phyloP scores from a whole-genome alignment of 2,113 vertebrate species.

The Rhodinocichla rosea region DNA sequence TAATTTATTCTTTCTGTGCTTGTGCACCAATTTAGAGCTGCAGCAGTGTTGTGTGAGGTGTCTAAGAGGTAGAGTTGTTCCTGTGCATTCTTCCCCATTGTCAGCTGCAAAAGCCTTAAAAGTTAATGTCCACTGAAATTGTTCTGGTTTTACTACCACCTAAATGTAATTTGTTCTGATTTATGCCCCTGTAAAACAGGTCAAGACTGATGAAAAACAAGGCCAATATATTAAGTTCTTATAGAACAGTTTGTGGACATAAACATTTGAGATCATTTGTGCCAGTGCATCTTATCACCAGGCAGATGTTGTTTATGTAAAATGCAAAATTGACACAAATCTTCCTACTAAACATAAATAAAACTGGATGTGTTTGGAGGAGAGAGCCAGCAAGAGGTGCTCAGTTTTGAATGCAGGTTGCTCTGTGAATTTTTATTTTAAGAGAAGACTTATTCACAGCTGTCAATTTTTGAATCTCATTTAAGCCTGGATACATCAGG shows the following conservation, averaged over 20 bases:
- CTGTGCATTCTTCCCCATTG: neutral
- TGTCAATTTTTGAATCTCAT: neutral
- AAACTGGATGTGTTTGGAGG: neutral
- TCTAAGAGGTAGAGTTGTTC: neutral
- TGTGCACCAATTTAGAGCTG: neutral
- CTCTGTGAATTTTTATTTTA: neutral
- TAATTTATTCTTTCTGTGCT: neutral
- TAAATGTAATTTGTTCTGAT: constrained; percentile 15
- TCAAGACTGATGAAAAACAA: neutral
- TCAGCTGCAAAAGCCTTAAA: neutral
- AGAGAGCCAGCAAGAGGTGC: neutral
- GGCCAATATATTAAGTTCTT: neutral
- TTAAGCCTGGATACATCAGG: neutral
- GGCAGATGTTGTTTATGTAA: neutral
- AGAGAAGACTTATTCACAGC: neutral
- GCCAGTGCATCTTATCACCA: neutral
- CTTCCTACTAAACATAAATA: neutral
- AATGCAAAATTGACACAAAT: neutral
- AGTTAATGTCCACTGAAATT: constrained; percentile 18
- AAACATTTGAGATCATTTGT: neutral
- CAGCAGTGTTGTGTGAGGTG: neutral
- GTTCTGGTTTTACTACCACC: neutral
- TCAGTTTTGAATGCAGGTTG: neutral
- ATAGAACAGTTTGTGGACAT: neutral
- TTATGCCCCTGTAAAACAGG: neutral